phyloP scores from a whole-genome alignment of 2,888 invertebrate species.

The Pseudococcus jackbeardsleyi region DNA sequence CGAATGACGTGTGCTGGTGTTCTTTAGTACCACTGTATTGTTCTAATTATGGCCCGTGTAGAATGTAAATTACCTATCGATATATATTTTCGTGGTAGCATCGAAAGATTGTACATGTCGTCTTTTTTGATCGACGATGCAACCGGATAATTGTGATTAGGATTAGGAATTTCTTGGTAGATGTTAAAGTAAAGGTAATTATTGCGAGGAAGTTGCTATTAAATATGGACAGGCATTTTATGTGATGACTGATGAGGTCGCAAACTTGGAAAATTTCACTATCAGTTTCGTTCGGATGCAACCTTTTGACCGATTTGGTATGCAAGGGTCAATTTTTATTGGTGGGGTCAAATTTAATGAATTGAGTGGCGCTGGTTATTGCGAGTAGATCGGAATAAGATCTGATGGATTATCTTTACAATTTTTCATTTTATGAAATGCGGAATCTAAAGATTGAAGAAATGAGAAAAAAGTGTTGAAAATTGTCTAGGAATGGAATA shows the following conservation, averaged over 20 bases:
- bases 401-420: no score
- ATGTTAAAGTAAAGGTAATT: background rate
- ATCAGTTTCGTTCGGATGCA: background rate
- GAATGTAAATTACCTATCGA: background rate
- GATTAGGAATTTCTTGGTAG: background rate
- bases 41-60: background rate
- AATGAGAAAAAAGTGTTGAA: no score
- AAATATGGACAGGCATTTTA: background rate
- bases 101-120: background rate
- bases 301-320: background rate
- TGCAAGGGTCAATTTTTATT: background rate
- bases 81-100: background rate
- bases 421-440: no score
- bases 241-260: background rate
- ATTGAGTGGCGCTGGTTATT: no score
- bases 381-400: no score
- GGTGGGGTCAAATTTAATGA: background rate
- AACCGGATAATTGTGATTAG: background rate
- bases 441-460: no score
- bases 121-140: background rate
- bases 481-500: no score
- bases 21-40: slow-evolving; percentile 18
- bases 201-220: background rate
- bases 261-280: background rate
- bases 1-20: background rate